Base-by-base conservation (phyloP, 2,113 vertebrate species). In the Naja naja region DNA sequence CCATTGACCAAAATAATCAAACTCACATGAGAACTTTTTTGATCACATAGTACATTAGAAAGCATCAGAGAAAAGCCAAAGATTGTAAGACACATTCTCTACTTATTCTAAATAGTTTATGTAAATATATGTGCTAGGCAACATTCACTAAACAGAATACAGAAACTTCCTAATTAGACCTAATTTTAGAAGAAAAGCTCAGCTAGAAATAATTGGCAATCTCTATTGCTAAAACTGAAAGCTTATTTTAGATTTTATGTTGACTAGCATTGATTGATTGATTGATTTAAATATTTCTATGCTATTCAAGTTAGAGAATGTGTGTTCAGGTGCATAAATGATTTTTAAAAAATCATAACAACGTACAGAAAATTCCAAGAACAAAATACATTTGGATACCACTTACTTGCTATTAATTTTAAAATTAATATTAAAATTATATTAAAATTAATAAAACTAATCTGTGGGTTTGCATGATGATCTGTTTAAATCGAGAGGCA, bases 191-290 rank as follows among this genome's bases (percentile, higher is more conserved):
- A 96, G 96, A 96, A 96, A 69, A 95, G 95, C 89, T 95, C 94
- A 39, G 94, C 93, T 96, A 94, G 91, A 96, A 96, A 97, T 91
- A 95, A 92, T 92, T 97, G 92, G 97, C 95, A 96, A 93, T 96
- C 94, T 93, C 89, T 94, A 96, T 95, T 88, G 92, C 88, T 94
- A 96, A 95, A 97, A 97, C 23, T 22, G 58, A 92, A 88, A 85
- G 92, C 95, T 98, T 97, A 97, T 96, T 97, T 98, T 98, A 97
- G 95, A 93, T 91, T 94, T 97, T 96, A 95, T 9, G 74, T 39
- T 81, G n/a, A 81, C 69, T 81, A 39, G 34, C 69, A 81, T 81
- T 81, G 74, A 81, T 81, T 81, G 34, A 81, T 39, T 69, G 60
- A 69, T 69, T 69, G 64, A 69, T 69, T 69, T n/a, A 69, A 69